These are phyloP conservation scores for Phataginus tricuspis DNA, from an alignment of 2,797 vertebrate genomes.

Conservation along the genomic window DNA sequence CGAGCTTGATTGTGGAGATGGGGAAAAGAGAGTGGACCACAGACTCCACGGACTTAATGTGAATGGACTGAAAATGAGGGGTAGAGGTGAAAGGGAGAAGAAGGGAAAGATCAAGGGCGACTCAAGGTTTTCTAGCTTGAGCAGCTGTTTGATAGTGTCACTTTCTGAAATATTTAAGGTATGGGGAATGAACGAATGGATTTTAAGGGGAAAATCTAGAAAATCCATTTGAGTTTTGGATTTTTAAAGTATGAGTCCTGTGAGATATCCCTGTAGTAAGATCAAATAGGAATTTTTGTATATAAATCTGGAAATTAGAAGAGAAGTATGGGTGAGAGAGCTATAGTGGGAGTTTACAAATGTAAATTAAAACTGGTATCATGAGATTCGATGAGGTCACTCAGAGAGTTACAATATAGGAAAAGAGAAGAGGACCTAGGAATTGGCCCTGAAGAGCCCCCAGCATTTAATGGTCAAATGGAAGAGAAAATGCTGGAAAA, in stretches of 20 bases:
- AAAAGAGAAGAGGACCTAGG: neutral
- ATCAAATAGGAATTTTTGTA: slow-evolving; percentile 7
- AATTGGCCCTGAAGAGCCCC: neutral
- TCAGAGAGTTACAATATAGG: neutral
- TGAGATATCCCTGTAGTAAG: neutral
- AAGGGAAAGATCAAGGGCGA: neutral
- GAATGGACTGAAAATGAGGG: neutral
- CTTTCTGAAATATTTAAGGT: slow-evolving; percentile 29
- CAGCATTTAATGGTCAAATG: neutral
- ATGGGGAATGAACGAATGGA: neutral
- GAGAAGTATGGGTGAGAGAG: neutral
- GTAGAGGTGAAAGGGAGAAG: neutral
- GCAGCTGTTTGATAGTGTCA: neutral
- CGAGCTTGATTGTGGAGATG: neutral
- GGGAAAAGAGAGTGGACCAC: neutral
- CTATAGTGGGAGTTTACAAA: neutral
- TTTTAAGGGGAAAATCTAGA: slow-evolving; percentile 13
- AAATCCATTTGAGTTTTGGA: neutral
- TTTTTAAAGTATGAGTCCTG: neutral
- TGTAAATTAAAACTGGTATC: slow-evolving; percentile 20
- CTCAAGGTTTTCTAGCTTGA: neutral
- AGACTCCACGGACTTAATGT: neutral
- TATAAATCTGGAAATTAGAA: neutral
- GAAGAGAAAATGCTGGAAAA: neutral
- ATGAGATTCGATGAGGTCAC: neutral